phyloP scores from a whole-genome alignment of 2,888 invertebrate species.

The Euplexia lucipara region DNA sequence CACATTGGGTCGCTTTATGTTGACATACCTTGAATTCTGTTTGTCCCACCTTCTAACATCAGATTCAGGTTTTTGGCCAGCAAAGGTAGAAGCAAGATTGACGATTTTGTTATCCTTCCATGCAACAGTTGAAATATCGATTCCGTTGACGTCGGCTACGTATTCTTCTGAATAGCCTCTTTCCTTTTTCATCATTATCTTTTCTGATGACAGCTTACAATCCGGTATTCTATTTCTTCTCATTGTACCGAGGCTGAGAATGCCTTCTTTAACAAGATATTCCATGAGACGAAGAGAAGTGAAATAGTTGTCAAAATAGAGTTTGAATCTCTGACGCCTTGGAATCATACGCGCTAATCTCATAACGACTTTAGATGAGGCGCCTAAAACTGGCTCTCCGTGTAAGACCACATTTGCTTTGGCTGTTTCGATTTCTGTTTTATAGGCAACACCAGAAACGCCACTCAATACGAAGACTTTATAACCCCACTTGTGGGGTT shows the following conservation, averaged over 20 bases:
- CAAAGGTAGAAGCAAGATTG: neutral
- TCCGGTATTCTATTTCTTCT: neutral
- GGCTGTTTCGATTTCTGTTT: slow-evolving; percentile 3
- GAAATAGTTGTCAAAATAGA: neutral
- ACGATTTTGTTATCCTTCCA: slow-evolving; percentile 3
- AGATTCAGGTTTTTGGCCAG: neutral
- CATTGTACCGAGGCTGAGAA: neutral
- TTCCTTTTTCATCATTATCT: neutral
- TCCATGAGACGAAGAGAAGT: neutral
- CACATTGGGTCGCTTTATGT: neutral
- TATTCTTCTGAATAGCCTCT: slow-evolving; percentile 1
- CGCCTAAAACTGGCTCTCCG: neutral
- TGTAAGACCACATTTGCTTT: neutral
- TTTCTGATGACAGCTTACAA: neutral
- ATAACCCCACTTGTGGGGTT: slow-evolving; percentile 19
- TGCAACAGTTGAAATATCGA: neutral
- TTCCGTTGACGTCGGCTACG: slow-evolving; percentile 3
- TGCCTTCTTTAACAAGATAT: neutral
- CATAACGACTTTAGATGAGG: neutral
- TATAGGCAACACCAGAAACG: slow-evolving; percentile 3
- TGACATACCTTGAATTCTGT: neutral
- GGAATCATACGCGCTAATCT: neutral
- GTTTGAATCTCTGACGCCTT: neutral
- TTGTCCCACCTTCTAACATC: slow-evolving; percentile 12
- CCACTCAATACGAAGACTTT: neutral